Base-by-base conservation (phyloP, 1,140 invertebrate genomes). In the Teleogryllus occipitalis region DNA sequence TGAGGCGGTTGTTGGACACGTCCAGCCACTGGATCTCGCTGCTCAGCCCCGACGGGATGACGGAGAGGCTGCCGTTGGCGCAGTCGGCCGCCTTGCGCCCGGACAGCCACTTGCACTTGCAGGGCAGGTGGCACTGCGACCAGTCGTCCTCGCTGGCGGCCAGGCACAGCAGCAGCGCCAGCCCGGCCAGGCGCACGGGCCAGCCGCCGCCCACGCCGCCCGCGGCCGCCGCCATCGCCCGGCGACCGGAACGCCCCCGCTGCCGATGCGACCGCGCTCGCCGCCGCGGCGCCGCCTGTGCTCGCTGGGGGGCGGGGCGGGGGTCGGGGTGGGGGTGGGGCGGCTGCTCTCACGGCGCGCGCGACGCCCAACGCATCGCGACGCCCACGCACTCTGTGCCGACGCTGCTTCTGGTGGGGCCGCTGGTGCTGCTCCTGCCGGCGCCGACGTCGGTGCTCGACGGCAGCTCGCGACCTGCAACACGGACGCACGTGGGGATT, bases 71-170 rank as follows among this genome's bases (percentile, higher is more conserved):
- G 75, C 88, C 87, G n/a, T 88, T 85, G 39, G 89, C 90, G 83
- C 95, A 97, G 80, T 96, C 93, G 0, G 94, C 95, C 22, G 91
- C 92, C 84, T 93, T 94, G 84, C 93, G 95, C 1, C 95, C 94
- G 74, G 91, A 92, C 7, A 90, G 89, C 93, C 94, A 95, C 79
- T 91, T 90, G 83, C 94, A 95, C 82, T 92, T 92, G 86, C 94
- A 95, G 47, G 86, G 87, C 47, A 87, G 83, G 81, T 87, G 87
- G 75, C 89, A 89, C n/a, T 80, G 47, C n/a, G 79, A 39, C 79
- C 79, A 80, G 79, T 76, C 76, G 18, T 6, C 74, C 10, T 80
- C 79, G 18, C n/a, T 65, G n/a, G 72, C 47, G 39, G 47, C 21
- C 8, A 21, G 8, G 47, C 15, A 15, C 12, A 39, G 7, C n/a